These are phyloP conservation scores for Tonatia bakeri DNA, from an alignment of 2,113 vertebrate species.

Conservation along the genomic window DNA sequence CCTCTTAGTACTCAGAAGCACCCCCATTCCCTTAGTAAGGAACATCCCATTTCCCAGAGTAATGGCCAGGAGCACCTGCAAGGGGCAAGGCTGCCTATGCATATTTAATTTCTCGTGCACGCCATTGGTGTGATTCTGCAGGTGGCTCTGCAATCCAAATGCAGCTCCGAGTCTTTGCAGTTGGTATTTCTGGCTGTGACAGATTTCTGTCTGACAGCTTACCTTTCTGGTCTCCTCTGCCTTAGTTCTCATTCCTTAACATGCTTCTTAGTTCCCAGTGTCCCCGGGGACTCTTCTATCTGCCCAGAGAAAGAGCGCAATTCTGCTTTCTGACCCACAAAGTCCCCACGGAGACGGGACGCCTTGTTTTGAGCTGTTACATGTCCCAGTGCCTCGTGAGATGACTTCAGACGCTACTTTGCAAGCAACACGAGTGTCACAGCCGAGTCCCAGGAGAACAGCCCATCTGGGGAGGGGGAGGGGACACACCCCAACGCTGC, in stretches of 20 bases:
- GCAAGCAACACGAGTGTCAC: not conserved
- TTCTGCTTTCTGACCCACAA: not conserved
- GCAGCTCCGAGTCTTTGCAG: not conserved
- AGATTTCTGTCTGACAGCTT: not conserved
- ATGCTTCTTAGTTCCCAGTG: not conserved
- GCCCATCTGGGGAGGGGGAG: no score
- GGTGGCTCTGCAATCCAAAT: not conserved
- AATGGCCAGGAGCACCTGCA: not conserved
- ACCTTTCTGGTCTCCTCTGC: not conserved
- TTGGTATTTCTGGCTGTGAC: not conserved
- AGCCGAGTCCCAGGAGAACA: not conserved
- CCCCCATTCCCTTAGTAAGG: not conserved
- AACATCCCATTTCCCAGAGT: not conserved
- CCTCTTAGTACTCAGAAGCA: not conserved
- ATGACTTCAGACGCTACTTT: not conserved
- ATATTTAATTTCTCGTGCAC: not conserved
- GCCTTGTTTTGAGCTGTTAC: not conserved
- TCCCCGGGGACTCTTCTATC: not conserved
- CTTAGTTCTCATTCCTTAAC: not conserved
- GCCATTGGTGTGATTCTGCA: not conserved
- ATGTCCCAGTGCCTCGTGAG: not conserved
- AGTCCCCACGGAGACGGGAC: accelerated
- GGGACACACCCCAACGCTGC: not conserved
- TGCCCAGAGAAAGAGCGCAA: not conserved
- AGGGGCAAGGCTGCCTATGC: not conserved